phyloP scores from a whole-genome alignment of 2,888 invertebrate species.

The Micoletzkya japonica region DNA sequence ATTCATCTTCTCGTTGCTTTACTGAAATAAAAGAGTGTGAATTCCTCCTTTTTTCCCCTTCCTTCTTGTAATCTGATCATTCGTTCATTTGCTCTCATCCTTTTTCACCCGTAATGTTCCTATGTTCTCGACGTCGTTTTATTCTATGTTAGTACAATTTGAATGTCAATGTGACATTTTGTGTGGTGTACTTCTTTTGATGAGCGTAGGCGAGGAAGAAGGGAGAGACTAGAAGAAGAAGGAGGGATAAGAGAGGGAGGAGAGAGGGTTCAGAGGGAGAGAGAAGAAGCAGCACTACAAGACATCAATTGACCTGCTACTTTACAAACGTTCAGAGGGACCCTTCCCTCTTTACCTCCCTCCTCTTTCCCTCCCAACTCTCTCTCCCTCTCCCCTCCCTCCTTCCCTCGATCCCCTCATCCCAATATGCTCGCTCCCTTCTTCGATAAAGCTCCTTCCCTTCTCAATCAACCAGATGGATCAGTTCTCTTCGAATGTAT shows the following conservation, averaged over 20 bases:
- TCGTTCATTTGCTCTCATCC: background rate
- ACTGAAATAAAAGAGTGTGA: no score
- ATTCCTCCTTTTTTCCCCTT: no score
- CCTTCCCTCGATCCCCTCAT: background rate
- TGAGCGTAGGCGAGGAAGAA: no score
- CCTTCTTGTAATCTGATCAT: no score
- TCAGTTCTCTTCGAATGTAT: conserved; percentile 62
- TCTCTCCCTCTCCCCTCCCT: background rate
- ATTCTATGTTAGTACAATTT: background rate
- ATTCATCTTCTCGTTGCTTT: no score
- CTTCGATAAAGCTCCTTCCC: conserved; percentile 60
- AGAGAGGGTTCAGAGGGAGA: background rate
- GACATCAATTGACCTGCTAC: background rate
- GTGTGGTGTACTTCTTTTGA: no score
- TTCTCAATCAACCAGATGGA: conserved; percentile 60
- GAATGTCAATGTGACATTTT: no score
- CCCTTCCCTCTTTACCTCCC: background rate
- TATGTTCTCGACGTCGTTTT: background rate
- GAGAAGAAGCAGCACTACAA: background rate
- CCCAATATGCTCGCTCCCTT: conserved; percentile 51
- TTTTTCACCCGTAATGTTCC: background rate
- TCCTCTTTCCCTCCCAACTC: conserved; percentile 1
- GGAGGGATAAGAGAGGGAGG: conserved; percentile 8
- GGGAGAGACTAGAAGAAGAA: background rate
- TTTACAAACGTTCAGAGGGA: background rate